Evolutionary conservation across 2,797 vertebrate species (phyloP).

Genomic region (Cercopithecus petaurista): DNA sequence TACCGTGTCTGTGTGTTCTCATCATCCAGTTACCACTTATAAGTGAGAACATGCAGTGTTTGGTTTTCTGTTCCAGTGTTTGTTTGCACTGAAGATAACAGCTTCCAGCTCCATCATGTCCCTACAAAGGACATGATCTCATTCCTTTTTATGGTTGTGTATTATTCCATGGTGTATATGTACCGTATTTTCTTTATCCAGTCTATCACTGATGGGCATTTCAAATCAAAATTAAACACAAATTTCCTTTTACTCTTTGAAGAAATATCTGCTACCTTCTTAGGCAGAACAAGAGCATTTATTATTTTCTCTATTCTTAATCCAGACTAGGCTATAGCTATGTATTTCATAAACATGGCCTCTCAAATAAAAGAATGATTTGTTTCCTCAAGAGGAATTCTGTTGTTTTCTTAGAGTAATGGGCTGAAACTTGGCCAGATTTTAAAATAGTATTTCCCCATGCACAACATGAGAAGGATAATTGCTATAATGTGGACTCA

Average conservation of each 20-base stretch:
- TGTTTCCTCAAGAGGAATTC: slow-evolving; percentile 15
- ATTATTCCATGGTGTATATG: not conserved
- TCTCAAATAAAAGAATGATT: not conserved
- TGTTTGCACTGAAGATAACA: not conserved
- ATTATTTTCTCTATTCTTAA: not conserved
- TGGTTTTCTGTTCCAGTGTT: not conserved
- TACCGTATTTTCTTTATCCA: not conserved
- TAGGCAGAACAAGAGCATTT: not conserved
- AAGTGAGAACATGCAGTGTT: not conserved
- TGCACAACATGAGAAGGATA: not conserved
- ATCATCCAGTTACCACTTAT: not conserved
- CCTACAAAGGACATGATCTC: not conserved
- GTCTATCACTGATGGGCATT: not conserved
- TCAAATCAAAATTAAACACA: not conserved
- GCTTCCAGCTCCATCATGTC: not conserved
- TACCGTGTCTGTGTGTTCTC: not conserved
- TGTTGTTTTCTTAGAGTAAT: slow-evolving; percentile 6
- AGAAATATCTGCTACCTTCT: not conserved
- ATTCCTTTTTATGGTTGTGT: not conserved
- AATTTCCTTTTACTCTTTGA: not conserved
- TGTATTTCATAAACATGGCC: not conserved
- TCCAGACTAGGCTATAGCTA: not conserved
- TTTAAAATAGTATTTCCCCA: not conserved
- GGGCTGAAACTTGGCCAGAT: not conserved
- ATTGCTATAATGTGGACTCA: not conserved